Percentiles rank a stretch among this genome's conserved stretches.
These are phyloP conservation scores for Thalassarche chlororhynchos DNA, from an alignment of 2,113 vertebrate species.

Conservation along the genomic window DNA sequence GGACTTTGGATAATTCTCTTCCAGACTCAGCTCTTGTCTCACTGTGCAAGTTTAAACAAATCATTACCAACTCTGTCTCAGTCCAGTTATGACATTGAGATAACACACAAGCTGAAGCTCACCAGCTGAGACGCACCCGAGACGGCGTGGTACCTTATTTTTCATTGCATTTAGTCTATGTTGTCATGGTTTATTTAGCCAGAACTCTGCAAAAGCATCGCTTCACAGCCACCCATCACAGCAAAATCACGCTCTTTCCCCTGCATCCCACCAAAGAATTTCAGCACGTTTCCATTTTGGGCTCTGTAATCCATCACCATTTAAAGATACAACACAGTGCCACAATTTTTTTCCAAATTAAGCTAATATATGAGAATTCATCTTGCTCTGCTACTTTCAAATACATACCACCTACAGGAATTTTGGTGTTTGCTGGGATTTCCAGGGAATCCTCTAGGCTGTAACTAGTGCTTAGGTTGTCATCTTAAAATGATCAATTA, in stretches of 20 bases:
- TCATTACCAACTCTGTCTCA: not conserved
- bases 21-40: not conserved
- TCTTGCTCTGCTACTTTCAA: not conserved
- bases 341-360: not conserved
- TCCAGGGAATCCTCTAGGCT: not conserved
- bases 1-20: not conserved
- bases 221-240: not conserved
- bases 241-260: not conserved
- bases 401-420: not conserved
- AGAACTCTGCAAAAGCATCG: not conserved
- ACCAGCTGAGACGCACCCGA: not conserved
- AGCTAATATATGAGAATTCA: not conserved
- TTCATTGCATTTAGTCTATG: not conserved
- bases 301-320: not conserved
- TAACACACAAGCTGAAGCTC: not conserved
- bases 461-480: not conserved
- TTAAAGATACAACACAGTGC: not conserved
- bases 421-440: not conserved
- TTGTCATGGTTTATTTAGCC: not conserved
- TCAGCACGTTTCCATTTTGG: not conserved
- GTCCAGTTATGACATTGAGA: not conserved
- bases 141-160: accelerated
- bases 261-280: not conserved
- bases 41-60: not conserved
- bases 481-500: not conserved